Base-by-base conservation (phyloP, 1,140 invertebrate species). In the Mylabris phalerata region DNA sequence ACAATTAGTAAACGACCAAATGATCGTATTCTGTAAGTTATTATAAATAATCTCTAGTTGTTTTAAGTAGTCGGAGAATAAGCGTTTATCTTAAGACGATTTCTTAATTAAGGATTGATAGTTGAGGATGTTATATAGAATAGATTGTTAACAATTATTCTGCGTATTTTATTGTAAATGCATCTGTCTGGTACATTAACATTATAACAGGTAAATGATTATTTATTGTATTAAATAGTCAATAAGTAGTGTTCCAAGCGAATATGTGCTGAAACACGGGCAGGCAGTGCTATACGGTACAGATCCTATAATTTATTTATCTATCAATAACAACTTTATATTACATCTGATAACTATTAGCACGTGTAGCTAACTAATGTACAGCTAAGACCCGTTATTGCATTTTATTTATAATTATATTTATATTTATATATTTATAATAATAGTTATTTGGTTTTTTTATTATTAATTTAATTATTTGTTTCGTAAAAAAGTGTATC, bases 281-380 rank as follows among this genome's bases (percentile, higher is more conserved):
- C 62, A 72, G 72, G 72, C 72, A 73, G 71, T 72, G 72, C 72
- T 72, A 73, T 73, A 72, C 72, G 65, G 72, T 73, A 71, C 61
- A 65, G 59, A 55, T 55, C 52, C 52, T 55, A 55, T 55, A 55
- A 48, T 55, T 32, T 32, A 32, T 32, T 46, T 55, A 55, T 39
- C 52, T 60, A 55, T 55, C 50, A 55, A 27, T 60, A 60, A 60
- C 51, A 60, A 60, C 39, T 44, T 46, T 48, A 52, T 62, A 52
- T 59, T 62, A 59, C 48, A 59, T 59, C 27, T 66, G 63, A 64
- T 61, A 59, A 64, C 63, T 64, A 64, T 62, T 56, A 59, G 60
- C 63, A 64, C 60, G 59, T 62, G 46, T 54, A 56, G 52, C 54
- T 61, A 56, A 50, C 46, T 50, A 42, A 56, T 56, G 48, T 56